Evolutionary conservation across 2,888 invertebrate genomes (phyloP), one percentile per base, ranked within the genome.

Genomic region (Cylindroiulus punctatus): DNA sequence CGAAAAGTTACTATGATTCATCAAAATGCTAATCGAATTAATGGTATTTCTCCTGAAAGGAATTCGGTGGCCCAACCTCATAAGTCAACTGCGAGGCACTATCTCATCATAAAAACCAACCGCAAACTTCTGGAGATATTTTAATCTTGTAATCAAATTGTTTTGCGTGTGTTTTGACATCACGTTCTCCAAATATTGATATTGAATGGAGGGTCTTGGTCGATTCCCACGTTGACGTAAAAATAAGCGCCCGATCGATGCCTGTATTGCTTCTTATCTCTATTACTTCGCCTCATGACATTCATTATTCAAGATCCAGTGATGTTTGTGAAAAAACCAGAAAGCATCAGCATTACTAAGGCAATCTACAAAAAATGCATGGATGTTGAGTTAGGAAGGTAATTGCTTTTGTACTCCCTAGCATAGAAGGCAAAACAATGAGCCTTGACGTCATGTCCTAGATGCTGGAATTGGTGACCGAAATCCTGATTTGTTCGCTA

Each of bases 21-120:
- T 76, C 76, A 30, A 76, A 76, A 76, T 76, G 30, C 14, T 76
- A 30, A 76, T 76, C 76, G 76, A 76, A 76, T 76, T 76, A 30
- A 26, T 76, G 3, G 14, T 76, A 22, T 10, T 57, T 57, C 22
- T 4, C 19, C 57, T 3, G 19, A 22, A 57, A 57, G 22, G 30
- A 26, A 65, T 65, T 65, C 22, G 5, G 1, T 65, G 8, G 65
- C n/a, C 22, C 65, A 26, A 4, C 65, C 26, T 65, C 8, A 4
- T 7, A 44, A 44, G 1, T 44, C 14, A 12, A 12, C 12, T 44
- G 44, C 44, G 1, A 36, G 7, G 36, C 14, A 44, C 44, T 44
- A 10, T 1, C 44, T 36, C 36, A n/a, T 22, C 5, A n/a, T 4
- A 36, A 36, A 36, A 30, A 30, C n/a, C 26, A 76, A 10, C n/a